These are phyloP conservation scores for Ostrea denselamellosa DNA, from an alignment of 1,140 invertebrate genomes.

Conservation along the genomic window DNA sequence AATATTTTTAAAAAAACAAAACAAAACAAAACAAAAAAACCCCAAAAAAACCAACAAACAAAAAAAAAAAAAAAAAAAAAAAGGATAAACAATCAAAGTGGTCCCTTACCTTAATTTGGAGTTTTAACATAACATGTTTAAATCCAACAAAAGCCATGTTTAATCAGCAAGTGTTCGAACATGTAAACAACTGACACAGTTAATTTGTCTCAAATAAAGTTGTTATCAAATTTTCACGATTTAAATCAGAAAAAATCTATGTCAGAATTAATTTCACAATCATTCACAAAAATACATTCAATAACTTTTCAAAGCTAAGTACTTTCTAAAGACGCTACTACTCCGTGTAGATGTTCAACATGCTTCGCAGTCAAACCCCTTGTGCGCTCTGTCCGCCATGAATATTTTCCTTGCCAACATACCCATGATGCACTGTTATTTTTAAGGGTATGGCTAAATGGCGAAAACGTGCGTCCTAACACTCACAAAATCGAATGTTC, in stretches of 20 bases:
- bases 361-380: not conserved
- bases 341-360: not conserved
- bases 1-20: too few species aligned
- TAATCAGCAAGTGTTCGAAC: constrained; percentile 14
- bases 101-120: not conserved
- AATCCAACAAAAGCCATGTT: not conserved
- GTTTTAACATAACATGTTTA: not conserved
- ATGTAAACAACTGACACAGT: constrained; percentile 33
- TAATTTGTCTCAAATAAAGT: not conserved
- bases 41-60: too few species aligned
- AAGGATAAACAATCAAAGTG: too few species aligned
- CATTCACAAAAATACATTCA: not conserved
- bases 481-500: too few species aligned
- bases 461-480: not conserved
- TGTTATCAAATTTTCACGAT: not conserved
- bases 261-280: not conserved
- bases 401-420: constrained; percentile 62
- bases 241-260: not conserved
- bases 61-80: too few species aligned
- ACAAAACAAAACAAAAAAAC: too few species aligned
- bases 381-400: constrained; percentile 55
- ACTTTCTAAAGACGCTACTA: not conserved
- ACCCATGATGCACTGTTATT: constrained; percentile 50
- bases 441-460: not conserved
- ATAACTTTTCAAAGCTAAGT: not conserved